phyloP scores from a whole-genome alignment of 2,888 invertebrate genomes.

The Shargacucullia verbasci region DNA sequence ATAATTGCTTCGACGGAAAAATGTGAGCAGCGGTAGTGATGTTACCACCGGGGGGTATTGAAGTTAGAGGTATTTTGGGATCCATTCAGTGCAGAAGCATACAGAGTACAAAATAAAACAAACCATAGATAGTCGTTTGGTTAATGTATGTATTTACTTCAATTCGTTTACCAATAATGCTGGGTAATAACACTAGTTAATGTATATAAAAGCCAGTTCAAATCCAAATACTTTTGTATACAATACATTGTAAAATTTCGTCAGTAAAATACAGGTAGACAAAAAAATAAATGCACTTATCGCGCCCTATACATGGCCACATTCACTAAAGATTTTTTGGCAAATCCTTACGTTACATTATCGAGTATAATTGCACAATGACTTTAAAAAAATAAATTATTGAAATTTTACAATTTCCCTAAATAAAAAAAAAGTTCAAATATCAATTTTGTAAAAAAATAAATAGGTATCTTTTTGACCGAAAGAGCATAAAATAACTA shows the following conservation, averaged over 20 bases:
- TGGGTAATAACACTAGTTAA: conserved; percentile 77
- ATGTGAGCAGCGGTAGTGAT: too few relatives aligned
- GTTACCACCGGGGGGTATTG: too few relatives aligned
- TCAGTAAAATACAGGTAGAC: conserved; percentile 73
- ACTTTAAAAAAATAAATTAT: conserved; percentile 62
- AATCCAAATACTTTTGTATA: conserved; percentile 73
- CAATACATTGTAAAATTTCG: conserved; percentile 72
- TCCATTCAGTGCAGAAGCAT: too few relatives aligned
- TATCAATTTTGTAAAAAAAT: conserved; percentile 66
- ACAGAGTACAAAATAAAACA: conserved; percentile 54
- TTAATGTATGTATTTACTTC: conserved; percentile 78
- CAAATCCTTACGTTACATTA: conserved; percentile 70
- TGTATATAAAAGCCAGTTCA: conserved; percentile 81
- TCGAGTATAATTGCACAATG: conserved; percentile 73
- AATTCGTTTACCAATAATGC: conserved; percentile 77
- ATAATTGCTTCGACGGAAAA: too few relatives aligned
- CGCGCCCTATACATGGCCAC: conserved; percentile 82
- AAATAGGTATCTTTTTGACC: conserved; percentile 53
- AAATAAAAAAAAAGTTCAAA: conserved; percentile 66
- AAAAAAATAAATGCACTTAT: conserved; percentile 84
- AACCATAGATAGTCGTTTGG: conserved; percentile 61
- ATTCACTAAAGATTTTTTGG: conserved; percentile 75
- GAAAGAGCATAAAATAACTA: conserved; percentile 49
- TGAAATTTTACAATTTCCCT: conserved; percentile 49
- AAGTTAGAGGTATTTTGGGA: too few relatives aligned